Evolutionary conservation across 53 echinoderm and acorn worm species (phyloP), one percentile per base, ranked within the genome.

Genomic region (Luidia sarsii): DNA sequence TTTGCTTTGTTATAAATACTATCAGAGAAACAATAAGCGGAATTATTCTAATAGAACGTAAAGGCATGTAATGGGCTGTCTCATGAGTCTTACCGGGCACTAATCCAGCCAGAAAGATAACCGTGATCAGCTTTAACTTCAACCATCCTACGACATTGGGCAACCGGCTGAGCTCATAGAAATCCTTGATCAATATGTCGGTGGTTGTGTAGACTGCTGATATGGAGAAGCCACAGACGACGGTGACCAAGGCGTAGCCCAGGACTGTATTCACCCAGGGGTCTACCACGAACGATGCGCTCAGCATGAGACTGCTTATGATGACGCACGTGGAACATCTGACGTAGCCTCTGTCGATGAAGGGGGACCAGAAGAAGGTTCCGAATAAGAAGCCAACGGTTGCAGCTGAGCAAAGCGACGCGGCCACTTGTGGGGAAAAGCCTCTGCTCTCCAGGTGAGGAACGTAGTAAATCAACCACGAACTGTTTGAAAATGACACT

Each of bases 401-500:
- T 30, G 39, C 36, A 8, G 65, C 65, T 34, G 23, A 18, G 39
- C 65, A 37, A 18, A 65, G 65, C 4, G 65, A 9, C n/a, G 65
- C 65, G 7, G 65, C 65, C 39, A 39, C 65, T 39, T 38, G 65
- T 1, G 65, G 65, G 19, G 23, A 22, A 24, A 65, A 65, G 39
- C 39, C 65, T 15, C 38, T 65, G 39, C 1, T 39, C 14, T 37
- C 18, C 3, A 65, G 65, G 38, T 65, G 65, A 20, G 65, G 65
- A n/a, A 65, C 65, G 38, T 65, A 65, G 38, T 65, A 65, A 2
- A 65, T 0, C 38, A 65, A 1, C 65, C 65, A 65, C 8, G 65
- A 7, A 39, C 4, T 20, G 21, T 18, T 20, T n/a, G 65, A 7
- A n/a, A 65, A 37, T 0, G 3, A 0, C 20, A 65, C 23, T 38